phyloP scores from a whole-genome alignment of 1,140 invertebrate genomes.

The Yoshiicerus persimilis region DNA sequence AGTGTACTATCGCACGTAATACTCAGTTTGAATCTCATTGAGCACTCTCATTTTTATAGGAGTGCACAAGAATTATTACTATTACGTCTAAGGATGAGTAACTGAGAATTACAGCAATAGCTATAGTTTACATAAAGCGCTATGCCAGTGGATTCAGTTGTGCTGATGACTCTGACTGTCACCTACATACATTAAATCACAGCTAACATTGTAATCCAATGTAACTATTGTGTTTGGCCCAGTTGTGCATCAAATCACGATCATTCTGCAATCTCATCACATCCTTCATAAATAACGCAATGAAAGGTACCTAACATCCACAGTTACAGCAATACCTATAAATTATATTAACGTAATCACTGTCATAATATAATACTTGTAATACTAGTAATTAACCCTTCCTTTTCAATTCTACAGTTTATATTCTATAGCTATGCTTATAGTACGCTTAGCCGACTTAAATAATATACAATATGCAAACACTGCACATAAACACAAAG shows the following conservation, averaged over 20 bases:
- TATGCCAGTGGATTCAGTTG: background rate
- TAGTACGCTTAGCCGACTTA: too few relatives aligned
- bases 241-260: background rate
- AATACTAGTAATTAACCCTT: background rate
- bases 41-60: background rate
- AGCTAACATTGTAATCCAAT: background rate
- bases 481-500: too few relatives aligned
- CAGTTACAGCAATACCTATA: background rate
- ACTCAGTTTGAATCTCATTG: background rate
- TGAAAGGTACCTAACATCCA: background rate
- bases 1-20: background rate
- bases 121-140: background rate
- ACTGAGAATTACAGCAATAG: background rate
- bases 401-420: background rate
- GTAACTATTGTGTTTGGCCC: background rate
- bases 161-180: background rate
- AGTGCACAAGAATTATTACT: background rate
- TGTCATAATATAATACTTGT: too few relatives aligned
- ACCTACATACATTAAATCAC: background rate
- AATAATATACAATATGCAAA: too few relatives aligned
- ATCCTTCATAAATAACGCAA: background rate
- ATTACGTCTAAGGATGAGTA: too few relatives aligned
- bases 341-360: background rate
- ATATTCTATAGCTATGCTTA: too few relatives aligned
- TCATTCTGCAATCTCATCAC: background rate